Conservation (phyloP, 2,797 vertebrate species). For the Anniella stebbinsi region DNA sequence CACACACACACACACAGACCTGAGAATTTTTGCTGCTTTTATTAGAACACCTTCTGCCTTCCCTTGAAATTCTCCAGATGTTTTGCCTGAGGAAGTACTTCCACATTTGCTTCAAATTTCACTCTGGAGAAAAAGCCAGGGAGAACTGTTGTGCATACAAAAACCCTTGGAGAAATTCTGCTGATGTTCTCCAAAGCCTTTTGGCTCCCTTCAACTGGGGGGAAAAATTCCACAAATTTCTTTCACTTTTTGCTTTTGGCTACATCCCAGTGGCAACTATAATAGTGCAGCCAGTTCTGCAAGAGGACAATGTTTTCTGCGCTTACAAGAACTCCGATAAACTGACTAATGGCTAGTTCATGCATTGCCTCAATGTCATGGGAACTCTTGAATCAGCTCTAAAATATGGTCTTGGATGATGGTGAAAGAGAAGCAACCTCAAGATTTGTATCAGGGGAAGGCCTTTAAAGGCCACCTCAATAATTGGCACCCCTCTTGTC, state of each 20-base stretch:
- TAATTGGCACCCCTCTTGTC: neutral
- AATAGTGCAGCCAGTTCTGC: neutral
- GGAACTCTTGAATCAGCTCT: too few relatives aligned
- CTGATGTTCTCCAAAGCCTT: neutral
- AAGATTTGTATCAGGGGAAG: neutral
- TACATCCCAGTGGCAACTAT: neutral
- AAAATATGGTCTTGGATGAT: neutral
- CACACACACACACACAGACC: neutral
- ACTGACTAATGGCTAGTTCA: neutral
- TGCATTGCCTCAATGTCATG: neutral
- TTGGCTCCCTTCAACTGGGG: neutral
- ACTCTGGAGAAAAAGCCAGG: too few relatives aligned
- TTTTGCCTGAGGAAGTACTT: neutral
- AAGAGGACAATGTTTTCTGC: neutral
- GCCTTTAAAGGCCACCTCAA: neutral
- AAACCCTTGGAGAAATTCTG: neutral
- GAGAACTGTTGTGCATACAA: neutral
- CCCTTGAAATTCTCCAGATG: constrained; percentile 3
- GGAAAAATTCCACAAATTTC: neutral
- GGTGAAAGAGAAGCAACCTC: neutral
- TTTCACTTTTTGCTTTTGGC: constrained; percentile 7
- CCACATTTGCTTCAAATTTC: neutral
- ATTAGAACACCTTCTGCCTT: neutral
- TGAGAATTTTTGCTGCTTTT: neutral
- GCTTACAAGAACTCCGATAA: neutral